Percentiles rank a stretch among this genome's conserved stretches.
These are phyloP conservation scores for Erebia epiphron DNA, from an alignment of 2,888 invertebrate genomes.

Conservation along the genomic window DNA sequence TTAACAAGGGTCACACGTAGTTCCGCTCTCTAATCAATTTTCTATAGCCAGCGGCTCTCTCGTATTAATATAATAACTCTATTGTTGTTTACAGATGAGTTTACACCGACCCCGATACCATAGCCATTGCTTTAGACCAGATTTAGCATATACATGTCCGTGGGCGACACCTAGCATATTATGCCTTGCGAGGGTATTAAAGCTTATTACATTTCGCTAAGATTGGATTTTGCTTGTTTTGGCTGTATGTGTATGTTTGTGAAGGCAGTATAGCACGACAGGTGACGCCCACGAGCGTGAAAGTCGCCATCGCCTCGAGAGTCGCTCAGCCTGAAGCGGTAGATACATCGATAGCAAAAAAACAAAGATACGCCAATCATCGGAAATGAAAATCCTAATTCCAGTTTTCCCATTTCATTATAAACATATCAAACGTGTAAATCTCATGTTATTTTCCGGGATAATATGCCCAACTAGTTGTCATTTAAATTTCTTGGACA, in stretches of 20 bases:
- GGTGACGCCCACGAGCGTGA: constrained; percentile 68
- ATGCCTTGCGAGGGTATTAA: neutral
- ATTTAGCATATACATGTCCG: constrained; percentile 34
- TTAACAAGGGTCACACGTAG: neutral
- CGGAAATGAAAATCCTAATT: neutral
- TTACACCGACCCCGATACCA: constrained; percentile 30
- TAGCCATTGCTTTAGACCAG: constrained; percentile 35
- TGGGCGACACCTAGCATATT: constrained; percentile 28
- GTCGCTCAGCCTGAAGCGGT: constrained; percentile 30
- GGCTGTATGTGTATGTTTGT: constrained; percentile 12
- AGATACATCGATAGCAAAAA: neutral
- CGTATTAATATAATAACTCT: neutral
- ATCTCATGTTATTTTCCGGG: too few species aligned
- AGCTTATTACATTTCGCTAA: constrained; percentile 22
- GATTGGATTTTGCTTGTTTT: constrained; percentile 16
- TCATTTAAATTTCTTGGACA: too few species aligned
- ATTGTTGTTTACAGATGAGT: constrained; percentile 24
- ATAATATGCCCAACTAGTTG: too few species aligned
- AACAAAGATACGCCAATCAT: neutral
- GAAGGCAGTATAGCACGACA: constrained; percentile 56
- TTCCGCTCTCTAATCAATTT: neutral
- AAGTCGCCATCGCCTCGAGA: constrained; percentile 53
- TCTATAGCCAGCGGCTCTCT: neutral
- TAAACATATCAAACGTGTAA: too few species aligned
- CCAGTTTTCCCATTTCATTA: too few species aligned